Conservation (phyloP, 2,113 vertebrate species). For the Zingel zingel region DNA sequence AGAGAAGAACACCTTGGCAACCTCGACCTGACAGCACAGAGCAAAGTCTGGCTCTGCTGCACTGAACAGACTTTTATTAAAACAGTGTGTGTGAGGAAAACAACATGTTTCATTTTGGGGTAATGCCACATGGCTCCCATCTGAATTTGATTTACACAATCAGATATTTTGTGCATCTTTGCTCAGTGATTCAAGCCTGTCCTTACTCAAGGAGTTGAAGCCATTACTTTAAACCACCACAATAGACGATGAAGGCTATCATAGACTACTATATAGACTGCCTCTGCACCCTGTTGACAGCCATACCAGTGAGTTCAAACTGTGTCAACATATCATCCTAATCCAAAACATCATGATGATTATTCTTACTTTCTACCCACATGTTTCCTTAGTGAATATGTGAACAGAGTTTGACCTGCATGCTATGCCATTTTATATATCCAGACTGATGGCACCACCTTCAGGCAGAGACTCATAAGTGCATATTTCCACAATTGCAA, state of each 20-base stretch:
- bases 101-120: slow-evolving; percentile 29
- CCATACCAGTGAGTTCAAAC: background rate
- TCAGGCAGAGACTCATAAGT: slow-evolving; percentile 7
- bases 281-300: background rate
- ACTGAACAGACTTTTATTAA: slow-evolving; percentile 56
- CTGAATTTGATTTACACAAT: slow-evolving; percentile 42
- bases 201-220: background rate
- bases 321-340: background rate
- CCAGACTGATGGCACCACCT: slow-evolving; percentile 48
- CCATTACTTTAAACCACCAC: background rate
- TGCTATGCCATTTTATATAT: background rate
- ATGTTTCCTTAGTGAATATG: background rate
- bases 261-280: no score
- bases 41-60: slow-evolving; percentile 18
- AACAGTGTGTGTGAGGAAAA: slow-evolving; percentile 50
- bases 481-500: background rate
- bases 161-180: slow-evolving; percentile 8
- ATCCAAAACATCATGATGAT: background rate
- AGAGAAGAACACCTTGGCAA: slow-evolving; percentile 65
- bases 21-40: slow-evolving; percentile 54
- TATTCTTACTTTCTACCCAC: background rate
- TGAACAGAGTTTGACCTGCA: background rate
- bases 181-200: background rate
- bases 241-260: background rate
- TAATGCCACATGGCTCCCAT: slow-evolving; percentile 21